phyloP scores from a whole-genome alignment of 2,888 invertebrate genomes.

The Gnatocerus cornutus region DNA sequence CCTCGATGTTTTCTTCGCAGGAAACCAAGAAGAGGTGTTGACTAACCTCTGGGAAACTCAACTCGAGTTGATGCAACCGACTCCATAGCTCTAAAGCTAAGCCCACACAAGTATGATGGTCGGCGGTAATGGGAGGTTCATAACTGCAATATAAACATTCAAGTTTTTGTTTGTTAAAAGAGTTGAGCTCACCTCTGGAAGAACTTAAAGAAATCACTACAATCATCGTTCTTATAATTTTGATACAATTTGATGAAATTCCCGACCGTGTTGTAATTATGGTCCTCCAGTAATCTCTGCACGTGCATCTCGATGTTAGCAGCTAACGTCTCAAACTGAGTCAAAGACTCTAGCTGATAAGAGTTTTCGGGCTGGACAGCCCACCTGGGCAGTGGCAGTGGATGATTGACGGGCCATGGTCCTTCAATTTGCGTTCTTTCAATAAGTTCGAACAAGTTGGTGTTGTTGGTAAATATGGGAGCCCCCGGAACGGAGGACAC shows the following conservation, averaged over 20 bases:
- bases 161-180: too few species aligned
- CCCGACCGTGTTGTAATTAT: constrained; percentile 92
- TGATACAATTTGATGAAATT: constrained; percentile 84
- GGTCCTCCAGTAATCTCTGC: constrained; percentile 85
- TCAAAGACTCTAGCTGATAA: constrained; percentile 72
- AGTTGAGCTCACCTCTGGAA: constrained; percentile 74
- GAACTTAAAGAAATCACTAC: constrained; percentile 80
- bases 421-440: constrained; percentile 71
- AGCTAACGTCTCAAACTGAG: constrained; percentile 86
- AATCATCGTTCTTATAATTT: constrained; percentile 77
- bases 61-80: constrained; percentile 76
- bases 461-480: constrained; percentile 46
- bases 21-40: constrained; percentile 84
- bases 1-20: constrained; percentile 88
- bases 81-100: constrained; percentile 86
- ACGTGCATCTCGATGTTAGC: constrained; percentile 86
- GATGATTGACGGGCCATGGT: constrained; percentile 80
- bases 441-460: constrained; percentile 58
- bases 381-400: constrained; percentile 86
- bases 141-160: constrained; percentile 71
- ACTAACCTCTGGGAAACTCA: constrained; percentile 80
- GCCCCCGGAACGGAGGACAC: constrained; percentile 54
- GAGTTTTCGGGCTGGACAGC: constrained; percentile 71
- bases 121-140: constrained; percentile 83
- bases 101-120: constrained; percentile 92